Percentiles rank a stretch among this genome's conserved stretches.
These are phyloP conservation scores for Zeus faber DNA, from an alignment of 2,113 vertebrate genomes.

Conservation along the genomic window DNA sequence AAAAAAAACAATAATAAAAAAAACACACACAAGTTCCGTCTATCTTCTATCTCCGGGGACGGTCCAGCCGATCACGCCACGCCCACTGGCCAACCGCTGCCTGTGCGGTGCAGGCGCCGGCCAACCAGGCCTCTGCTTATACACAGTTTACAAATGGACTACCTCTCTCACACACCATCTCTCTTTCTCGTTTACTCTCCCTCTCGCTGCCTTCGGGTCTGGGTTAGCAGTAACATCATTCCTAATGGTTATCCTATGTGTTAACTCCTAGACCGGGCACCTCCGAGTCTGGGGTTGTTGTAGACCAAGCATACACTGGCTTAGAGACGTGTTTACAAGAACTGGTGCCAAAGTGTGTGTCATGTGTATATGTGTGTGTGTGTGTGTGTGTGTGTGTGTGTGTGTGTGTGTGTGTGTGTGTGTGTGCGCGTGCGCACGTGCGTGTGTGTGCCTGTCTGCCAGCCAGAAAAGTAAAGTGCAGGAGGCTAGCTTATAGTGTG, in stretches of 20 bases:
- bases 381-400: too few species aligned
- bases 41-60: too few species aligned
- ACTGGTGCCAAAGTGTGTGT: slow-evolving; percentile 14
- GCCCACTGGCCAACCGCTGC: too few species aligned
- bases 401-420: too few species aligned
- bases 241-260: slow-evolving; percentile 69
- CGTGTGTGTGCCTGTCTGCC: slow-evolving; percentile 12
- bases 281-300: slow-evolving; percentile 49
- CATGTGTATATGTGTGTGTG: too few species aligned
- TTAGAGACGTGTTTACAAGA: slow-evolving; percentile 53
- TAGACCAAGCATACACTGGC: slow-evolving; percentile 41
- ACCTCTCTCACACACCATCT: not conserved
- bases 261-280: slow-evolving; percentile 53
- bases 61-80: too few species aligned
- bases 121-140: slow-evolving; percentile 45
- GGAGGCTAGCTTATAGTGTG: slow-evolving; percentile 39
- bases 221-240: slow-evolving; percentile 55
- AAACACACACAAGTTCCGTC: not conserved
- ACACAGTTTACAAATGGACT: not conserved
- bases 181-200: slow-evolving; percentile 35
- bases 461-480: too few species aligned
- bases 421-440: slow-evolving; percentile 10
- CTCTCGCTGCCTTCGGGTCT: slow-evolving; percentile 49
- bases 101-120: slow-evolving; percentile 54
- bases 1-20: not conserved